phyloP scores from a whole-genome alignment of 2,113 vertebrate genomes.

The Chlamydotis undulata region DNA sequence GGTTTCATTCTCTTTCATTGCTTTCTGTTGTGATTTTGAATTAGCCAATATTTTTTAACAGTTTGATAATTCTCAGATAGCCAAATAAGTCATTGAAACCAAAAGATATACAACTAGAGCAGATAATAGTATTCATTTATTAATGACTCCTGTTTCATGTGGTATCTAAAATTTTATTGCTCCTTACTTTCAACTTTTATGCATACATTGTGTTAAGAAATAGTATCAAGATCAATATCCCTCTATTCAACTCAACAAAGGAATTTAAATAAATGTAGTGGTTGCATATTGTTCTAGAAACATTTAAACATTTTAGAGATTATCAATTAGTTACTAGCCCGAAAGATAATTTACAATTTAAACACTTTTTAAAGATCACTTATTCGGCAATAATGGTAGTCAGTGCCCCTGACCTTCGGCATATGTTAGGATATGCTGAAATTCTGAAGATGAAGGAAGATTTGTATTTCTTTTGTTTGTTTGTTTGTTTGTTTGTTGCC shows the following conservation, averaged over 20 bases:
- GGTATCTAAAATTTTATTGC: not conserved
- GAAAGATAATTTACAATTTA: not conserved
- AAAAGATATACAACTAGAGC: not conserved
- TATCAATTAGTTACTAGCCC: not conserved
- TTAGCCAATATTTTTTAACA: not conserved
- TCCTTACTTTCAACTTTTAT: not conserved
- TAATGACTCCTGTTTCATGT: not conserved
- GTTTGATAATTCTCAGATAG: not conserved
- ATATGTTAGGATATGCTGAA: not conserved
- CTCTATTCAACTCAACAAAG: not conserved
- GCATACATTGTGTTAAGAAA: not conserved
- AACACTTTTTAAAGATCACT: not conserved
- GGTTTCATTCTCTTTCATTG: not conserved
- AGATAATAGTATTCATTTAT: not conserved
- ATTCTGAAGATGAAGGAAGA: not conserved
- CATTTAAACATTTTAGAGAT: not conserved
- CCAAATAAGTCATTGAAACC: not conserved
- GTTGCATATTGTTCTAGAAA: not conserved
- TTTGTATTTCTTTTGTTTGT: no score
- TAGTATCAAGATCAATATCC: not conserved
- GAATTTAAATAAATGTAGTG: not conserved
- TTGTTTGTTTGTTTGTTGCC: not conserved
- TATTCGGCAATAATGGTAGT: not conserved
- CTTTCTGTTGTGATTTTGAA: not conserved
- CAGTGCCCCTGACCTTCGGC: not conserved